Evolutionary conservation across 2,113 vertebrate species (phyloP), one percentile per base, ranked within the genome.

Genomic region (Equus przewalskii): DNA sequence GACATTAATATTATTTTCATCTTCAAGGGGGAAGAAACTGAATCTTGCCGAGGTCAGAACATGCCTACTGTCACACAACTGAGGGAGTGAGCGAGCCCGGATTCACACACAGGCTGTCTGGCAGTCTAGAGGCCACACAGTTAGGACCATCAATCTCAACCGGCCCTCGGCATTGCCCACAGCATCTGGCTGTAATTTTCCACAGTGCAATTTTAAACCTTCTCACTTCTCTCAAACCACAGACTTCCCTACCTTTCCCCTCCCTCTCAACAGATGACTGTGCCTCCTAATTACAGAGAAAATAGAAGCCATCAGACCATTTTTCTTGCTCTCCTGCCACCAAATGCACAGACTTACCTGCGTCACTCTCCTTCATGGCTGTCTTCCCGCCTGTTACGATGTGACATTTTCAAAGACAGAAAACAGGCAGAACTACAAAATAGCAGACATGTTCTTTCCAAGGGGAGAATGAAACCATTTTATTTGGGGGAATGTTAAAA

Each of bases 401-500:
- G 51, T 7, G 24, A 67, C 9, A 41, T 88, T 88, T 89, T 64
- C 64, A 91, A 78, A 87, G 79, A 36, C 41, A 24, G 46, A 73
- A 69, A 81, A 89, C 49, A 89, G 28, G 22, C 65, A 83, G 56
- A 73, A 70, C 56, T 70, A 0, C 14, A 80, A 82, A n/a, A 95
- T 30, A 82, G 79, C n/a, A 93, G 84, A 86, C 96, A 62, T 13
- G 1, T 64, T 88, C 78, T 96, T 87, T 78, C 72, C 84, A 86
- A 33, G 16, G 69, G 56, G 89, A 98, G 94, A 98, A 98, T 98
- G 98, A 98, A 98, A 98, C 97, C 96, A 92, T 98, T 99, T 99
- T 99, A 99, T 99, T 99, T 95, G 83, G 97, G 98, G 98, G 98
- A 98, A 99, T 98, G 98, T 99, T 99, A 98, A 99, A 98, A 98